phyloP scores from a whole-genome alignment of 1,140 invertebrate genomes.

The Parapsyche elsis region DNA sequence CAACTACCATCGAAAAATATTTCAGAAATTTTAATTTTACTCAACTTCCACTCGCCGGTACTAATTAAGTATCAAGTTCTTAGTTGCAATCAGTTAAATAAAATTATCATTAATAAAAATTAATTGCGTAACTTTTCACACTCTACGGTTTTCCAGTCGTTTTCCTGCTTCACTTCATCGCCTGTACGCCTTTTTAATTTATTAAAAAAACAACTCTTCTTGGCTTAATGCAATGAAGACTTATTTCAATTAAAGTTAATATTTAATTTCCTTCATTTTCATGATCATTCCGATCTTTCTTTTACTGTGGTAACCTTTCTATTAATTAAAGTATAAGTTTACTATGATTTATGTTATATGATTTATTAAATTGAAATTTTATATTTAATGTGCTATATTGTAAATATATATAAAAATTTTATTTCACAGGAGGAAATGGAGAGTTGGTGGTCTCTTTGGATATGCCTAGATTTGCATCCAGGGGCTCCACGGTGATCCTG shows the following conservation, averaged over 20 bases:
- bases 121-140: background rate
- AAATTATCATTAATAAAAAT: background rate
- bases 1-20: background rate
- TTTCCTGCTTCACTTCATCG: background rate
- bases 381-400: background rate
- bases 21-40: background rate
- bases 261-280: background rate
- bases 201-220: no score
- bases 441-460: conserved; percentile 63
- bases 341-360: background rate
- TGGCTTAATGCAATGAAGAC: no score
- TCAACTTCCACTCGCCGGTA: no score
- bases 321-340: no score
- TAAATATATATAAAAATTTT: background rate
- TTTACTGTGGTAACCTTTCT: no score
- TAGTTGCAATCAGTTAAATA: background rate
- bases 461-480: conserved; percentile 63
- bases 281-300: background rate
- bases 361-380: background rate
- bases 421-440: conserved; percentile 29
- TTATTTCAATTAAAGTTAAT: no score
- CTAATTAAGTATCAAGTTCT: background rate
- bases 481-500: conserved; percentile 63
- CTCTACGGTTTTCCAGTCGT: background rate
- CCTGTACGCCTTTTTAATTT: background rate